These are phyloP conservation scores for Oopsacas minuta DNA, from an alignment of 37 sponge, comb jelly and placozoan genomes.

Conservation along the genomic window DNA sequence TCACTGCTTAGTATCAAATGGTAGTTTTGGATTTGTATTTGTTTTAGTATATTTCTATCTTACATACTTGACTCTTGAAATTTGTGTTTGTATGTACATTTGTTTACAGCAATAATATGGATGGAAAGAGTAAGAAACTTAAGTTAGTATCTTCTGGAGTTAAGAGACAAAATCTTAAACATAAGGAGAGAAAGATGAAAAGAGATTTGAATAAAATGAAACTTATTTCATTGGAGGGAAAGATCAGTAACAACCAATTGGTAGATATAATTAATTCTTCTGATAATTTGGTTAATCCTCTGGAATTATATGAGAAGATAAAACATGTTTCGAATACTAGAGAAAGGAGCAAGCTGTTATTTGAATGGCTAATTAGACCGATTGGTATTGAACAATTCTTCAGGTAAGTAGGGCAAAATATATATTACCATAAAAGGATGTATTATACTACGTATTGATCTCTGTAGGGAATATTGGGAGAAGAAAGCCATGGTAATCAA, in stretches of 20 bases:
- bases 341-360: slow-evolving; percentile 48
- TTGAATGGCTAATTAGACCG: slow-evolving; percentile 62
- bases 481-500: slow-evolving; percentile 49
- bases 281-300: background rate
- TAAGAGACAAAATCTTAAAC: background rate
- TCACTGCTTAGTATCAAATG: slow-evolving; percentile 69
- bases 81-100: too few species aligned
- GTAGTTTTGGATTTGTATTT: slow-evolving; percentile 17
- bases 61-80: too few species aligned
- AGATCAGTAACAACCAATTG: background rate
- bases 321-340: slow-evolving; percentile 18
- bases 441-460: too few species aligned
- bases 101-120: too few species aligned
- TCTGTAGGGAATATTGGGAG: slow-evolving; percentile 77
- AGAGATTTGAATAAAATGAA: background rate
- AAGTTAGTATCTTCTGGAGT: background rate
- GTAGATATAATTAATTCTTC: background rate
- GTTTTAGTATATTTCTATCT: too few species aligned
- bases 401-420: slow-evolving; percentile 52
- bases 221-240: background rate
- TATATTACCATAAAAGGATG: too few species aligned
- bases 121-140: background rate
- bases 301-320: background rate
- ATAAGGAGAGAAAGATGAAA: background rate
- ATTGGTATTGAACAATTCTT: slow-evolving; percentile 45